Evolutionary conservation across 2,888 invertebrate species (phyloP), one percentile per base, ranked within the genome.

Genomic region (Hipparchia semele): DNA sequence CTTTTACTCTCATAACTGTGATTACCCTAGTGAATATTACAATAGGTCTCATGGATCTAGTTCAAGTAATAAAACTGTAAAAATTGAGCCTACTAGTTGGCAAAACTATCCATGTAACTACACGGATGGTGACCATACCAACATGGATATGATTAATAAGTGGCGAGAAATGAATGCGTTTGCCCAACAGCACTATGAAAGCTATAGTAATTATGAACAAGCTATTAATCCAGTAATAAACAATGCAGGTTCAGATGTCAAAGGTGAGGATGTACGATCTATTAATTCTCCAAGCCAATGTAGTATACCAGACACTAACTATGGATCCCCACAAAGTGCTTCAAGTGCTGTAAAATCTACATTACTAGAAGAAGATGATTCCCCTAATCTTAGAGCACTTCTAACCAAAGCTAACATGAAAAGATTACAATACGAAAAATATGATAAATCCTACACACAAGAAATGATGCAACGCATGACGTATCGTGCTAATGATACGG

Each of bases 311-410:
- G 91, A 91, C 46, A 85, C 88, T 6, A 90, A 84, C 73, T 93
- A 90, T 65, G 90, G 91, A 45, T 91, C 92, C 54, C 90, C 92
- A 6, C 89, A 88, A 79, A 92, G 90, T 74, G 77, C 78, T 13
- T 81, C 87, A 4, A 90, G 90, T 74, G 85, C 82, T 70, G 78
- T 87, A 2, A 89, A 91, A 78, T 79, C 90, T 69, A 77, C 83
- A 3, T 84, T 86, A 56, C 86, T 87, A 45, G 89, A 89, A 74
- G 80, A 78, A 64, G 88, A 92, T 4, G 94, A 94, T 80, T 94
- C 94, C 13, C 94, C 95, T 12, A 95, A 95, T 60, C 83, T 96
- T 33, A 91, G 96, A 78, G 95, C 96, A 0, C 83, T 96, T 68
- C 86, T 96, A 71, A 94, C 94, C 4, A 89, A 90, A 73, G 84